phyloP scores from a whole-genome alignment of 2,888 invertebrate genomes.

The Venusia cambrica region DNA sequence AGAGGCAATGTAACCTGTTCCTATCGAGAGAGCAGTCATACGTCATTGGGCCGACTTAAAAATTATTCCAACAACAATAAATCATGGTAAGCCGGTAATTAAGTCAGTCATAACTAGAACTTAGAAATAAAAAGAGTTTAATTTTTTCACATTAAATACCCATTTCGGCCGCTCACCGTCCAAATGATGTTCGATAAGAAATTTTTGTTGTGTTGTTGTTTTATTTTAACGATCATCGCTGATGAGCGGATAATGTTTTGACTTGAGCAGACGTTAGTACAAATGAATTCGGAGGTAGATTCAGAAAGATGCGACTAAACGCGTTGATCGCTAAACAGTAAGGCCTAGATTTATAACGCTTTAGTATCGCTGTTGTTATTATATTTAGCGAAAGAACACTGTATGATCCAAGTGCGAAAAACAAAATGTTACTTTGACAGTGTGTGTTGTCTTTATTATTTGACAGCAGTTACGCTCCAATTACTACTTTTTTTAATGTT shows the following conservation, averaged over 20 bases:
- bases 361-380: too few relatives aligned
- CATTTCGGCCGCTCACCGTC: constrained; percentile 45
- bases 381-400: too few relatives aligned
- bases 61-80: constrained; percentile 77
- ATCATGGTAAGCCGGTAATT: constrained; percentile 80
- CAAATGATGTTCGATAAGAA: constrained; percentile 31
- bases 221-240: constrained; percentile 15
- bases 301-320: too few relatives aligned
- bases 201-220: constrained; percentile 15
- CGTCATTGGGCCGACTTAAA: constrained; percentile 71
- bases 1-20: constrained; percentile 69
- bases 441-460: too few relatives aligned
- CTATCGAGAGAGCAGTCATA: constrained; percentile 60
- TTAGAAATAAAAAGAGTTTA: constrained; percentile 68
- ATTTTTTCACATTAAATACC: constrained; percentile 78
- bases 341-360: too few relatives aligned
- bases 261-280: constrained; percentile 10
- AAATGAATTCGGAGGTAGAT: too few relatives aligned
- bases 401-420: too few relatives aligned
- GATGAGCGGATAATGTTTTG: constrained; percentile 13
- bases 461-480: too few relatives aligned
- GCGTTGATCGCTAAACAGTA: too few relatives aligned
- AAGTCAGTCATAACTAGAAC: constrained; percentile 78
- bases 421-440: too few relatives aligned
- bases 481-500: too few relatives aligned